These are phyloP conservation scores for Orthosia gothica DNA, from an alignment of 2,888 invertebrate genomes.

Conservation along the genomic window DNA sequence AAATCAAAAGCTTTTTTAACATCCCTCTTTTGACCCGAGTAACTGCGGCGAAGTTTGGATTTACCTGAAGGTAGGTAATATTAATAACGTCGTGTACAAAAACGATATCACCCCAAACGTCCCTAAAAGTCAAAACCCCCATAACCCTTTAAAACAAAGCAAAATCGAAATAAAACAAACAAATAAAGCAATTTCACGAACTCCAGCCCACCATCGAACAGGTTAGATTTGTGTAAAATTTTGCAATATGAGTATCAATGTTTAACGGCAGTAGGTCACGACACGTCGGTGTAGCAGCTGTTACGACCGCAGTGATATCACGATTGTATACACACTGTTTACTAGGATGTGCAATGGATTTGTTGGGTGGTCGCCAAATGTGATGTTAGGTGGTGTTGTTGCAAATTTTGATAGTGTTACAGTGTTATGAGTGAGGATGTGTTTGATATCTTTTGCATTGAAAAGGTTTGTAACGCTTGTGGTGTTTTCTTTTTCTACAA, in stretches of 20 bases:
- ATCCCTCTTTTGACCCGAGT: too few relatives aligned
- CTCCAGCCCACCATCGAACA: constrained; percentile 57
- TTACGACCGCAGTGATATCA: constrained; percentile 75
- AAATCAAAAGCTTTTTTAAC: too few relatives aligned
- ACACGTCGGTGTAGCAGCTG: constrained; percentile 74
- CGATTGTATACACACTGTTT: constrained; percentile 64
- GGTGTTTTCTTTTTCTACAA: background rate
- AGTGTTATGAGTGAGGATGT: background rate
- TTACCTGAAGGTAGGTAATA: background rate
- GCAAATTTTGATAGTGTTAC: constrained; percentile 13
- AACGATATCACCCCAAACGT: background rate
- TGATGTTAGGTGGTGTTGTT: constrained; percentile 26
- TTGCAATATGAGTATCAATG: constrained; percentile 67
- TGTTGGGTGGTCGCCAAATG: constrained; percentile 53
- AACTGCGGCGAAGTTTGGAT: too few relatives aligned
- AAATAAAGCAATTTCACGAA: constrained; percentile 46
- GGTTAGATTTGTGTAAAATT: constrained; percentile 60
- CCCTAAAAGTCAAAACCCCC: background rate
- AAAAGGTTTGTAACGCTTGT: background rate
- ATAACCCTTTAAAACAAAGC: background rate
- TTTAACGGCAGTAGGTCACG: constrained; percentile 76
- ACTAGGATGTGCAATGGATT: constrained; percentile 28
- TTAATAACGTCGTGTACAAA: background rate
- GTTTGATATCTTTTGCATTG: background rate
- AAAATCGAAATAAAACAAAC: constrained; percentile 9